Evolutionary conservation across 2,113 vertebrate genomes (phyloP), one percentile per base, ranked within the genome.

Genomic region (Genyomyrus donnyi): DNA sequence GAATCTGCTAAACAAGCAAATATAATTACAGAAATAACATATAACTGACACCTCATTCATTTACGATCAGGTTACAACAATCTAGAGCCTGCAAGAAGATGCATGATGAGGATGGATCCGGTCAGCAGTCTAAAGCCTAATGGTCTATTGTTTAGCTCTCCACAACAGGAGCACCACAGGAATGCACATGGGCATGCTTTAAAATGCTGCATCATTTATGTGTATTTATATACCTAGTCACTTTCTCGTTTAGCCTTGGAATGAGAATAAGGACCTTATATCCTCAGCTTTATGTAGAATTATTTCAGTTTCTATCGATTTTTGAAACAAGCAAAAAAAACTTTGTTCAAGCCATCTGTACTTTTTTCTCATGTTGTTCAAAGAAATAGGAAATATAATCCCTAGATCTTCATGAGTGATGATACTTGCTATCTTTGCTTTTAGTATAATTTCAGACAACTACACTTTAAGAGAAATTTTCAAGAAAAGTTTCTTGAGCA

Each of bases 251-350:
- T 88, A 91, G 87, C 85, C 90, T 91, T 83, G 90, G 88, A 87
- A 88, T 80, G 58, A 58, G 91, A 17, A 62, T 66, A 90, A 89
- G 77, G 39, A 85, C 89, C 89, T 62, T 42, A 89, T 88, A 88
- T 83, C 84, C 87, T 83, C 31, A 88, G 56, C 49, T 90, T 70
- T 83, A 13, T 89, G 49, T 90, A 27, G 91, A 90, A 91, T 92
- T 91, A 90, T 93, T 92, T 89, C 80, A 91, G 87, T 90, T 87
- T 90, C 90, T 91, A 91, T 88, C 90, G 70, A 92, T 88, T 89
- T 88, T 89, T 88, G 87, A 92, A 49, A 89, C 80, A 74, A 39
- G 48, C 87, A 19, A 56, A 89, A 90, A 85, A 27, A 19, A 77
- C 88, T 48, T 88, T 87, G 27, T 50, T 27, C 21, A 85, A 17